Percentiles rank a stretch among this genome's conserved stretches.
Conservation (phyloP, 2,888 invertebrate genomes). For the Dinocampus coccinellae region DNA sequence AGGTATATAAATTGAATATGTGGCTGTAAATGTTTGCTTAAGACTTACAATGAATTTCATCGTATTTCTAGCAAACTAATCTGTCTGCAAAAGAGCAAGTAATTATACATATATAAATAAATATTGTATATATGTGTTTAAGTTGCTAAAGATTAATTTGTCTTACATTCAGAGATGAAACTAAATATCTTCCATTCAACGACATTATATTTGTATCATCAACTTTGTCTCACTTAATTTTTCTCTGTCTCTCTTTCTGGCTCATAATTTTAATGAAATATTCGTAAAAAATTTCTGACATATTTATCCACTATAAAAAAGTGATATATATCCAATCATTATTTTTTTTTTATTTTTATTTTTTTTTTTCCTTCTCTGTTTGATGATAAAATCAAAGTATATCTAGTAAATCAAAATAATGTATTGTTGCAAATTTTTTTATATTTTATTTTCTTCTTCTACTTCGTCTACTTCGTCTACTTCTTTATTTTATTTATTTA, state of each 20-base stretch:
- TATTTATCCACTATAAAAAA: no score
- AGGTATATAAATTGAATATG: background rate
- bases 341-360: background rate
- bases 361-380: background rate
- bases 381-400: background rate
- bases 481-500: no score
- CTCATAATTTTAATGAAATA: no score
- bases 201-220: background rate
- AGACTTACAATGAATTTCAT: background rate
- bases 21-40: background rate
- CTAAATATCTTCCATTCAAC: background rate
- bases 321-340: background rate
- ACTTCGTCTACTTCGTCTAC: no score
- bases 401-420: no score
- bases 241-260: background rate
- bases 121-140: background rate
- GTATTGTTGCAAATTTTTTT: no score
- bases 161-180: background rate
- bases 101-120: background rate
- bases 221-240: no score
- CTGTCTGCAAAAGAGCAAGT: background rate
- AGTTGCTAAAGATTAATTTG: background rate
- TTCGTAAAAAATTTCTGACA: no score
- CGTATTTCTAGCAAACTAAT: conserved; percentile 14
- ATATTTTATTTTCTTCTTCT: no score